These are phyloP conservation scores for Lacerta agilis DNA, from an alignment of 2,797 vertebrate species.

Conservation along the genomic window DNA sequence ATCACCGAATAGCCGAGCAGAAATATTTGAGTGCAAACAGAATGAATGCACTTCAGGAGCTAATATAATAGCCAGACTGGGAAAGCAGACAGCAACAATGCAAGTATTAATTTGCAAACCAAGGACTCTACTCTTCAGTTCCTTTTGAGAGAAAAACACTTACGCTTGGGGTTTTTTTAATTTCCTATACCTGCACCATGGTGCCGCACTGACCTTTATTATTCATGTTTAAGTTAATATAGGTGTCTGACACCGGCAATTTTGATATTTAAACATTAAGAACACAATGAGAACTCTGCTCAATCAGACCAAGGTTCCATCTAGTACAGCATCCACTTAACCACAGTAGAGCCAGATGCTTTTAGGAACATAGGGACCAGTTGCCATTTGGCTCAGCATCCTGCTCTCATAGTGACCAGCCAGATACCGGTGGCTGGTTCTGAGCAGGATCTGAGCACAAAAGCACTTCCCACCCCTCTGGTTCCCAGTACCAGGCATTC, in stretches of 20 bases:
- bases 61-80: constrained; percentile 19
- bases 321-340: background rate
- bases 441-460: too few species aligned
- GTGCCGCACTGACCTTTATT: background rate
- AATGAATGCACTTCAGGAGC: constrained; percentile 35
- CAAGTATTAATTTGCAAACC: background rate
- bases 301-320: background rate
- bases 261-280: background rate
- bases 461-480: too few species aligned
- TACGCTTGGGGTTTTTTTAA: background rate
- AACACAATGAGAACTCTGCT: background rate
- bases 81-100: background rate
- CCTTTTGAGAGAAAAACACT: background rate
- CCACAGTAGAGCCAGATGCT: background rate
- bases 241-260: too few species aligned
- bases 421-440: too few species aligned
- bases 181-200: background rate
- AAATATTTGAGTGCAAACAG: constrained; percentile 32
- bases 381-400: too few species aligned
- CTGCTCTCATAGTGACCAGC: too few species aligned
- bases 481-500: too few species aligned
- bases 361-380: background rate
- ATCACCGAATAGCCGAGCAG: constrained; percentile 33
- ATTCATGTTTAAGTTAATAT: background rate
- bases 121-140: background rate